phyloP scores from a whole-genome alignment of 2,797 vertebrate species.

The Aphelocoma californica region DNA sequence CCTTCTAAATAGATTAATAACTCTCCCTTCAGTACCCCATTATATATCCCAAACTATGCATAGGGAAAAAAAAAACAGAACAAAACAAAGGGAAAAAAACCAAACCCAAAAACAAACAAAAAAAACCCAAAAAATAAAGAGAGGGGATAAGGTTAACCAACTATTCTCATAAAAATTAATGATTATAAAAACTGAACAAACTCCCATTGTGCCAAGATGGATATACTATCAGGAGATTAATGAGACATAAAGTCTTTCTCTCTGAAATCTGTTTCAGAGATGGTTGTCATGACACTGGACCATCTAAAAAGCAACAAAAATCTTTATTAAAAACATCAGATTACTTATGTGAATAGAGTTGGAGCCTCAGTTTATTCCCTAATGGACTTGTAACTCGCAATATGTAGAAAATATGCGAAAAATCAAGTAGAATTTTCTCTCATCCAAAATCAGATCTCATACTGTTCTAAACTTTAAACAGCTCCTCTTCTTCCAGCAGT shows the following conservation, averaged over 20 bases:
- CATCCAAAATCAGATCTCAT: background rate
- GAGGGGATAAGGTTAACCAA: background rate
- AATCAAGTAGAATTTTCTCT: background rate
- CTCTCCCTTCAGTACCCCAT: background rate
- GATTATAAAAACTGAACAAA: background rate
- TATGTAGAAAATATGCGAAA: background rate
- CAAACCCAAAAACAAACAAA: background rate
- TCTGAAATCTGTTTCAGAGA: background rate
- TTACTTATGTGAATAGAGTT: background rate
- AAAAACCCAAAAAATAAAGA: background rate
- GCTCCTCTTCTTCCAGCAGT: background rate
- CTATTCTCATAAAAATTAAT: background rate
- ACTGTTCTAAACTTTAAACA: background rate
- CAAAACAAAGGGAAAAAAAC: background rate
- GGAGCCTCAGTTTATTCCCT: background rate
- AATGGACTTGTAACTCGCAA: background rate
- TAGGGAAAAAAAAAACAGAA: background rate
- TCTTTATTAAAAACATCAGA: background rate
- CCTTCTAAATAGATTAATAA: background rate
- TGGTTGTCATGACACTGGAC: background rate
- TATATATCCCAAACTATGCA: background rate
- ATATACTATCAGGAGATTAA: background rate
- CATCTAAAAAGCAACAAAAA: background rate
- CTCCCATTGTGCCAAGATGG: background rate
- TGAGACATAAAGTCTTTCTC: background rate